phyloP scores from a whole-genome alignment of 2,113 vertebrate species.

The Nothobranchius kuhntae region DNA sequence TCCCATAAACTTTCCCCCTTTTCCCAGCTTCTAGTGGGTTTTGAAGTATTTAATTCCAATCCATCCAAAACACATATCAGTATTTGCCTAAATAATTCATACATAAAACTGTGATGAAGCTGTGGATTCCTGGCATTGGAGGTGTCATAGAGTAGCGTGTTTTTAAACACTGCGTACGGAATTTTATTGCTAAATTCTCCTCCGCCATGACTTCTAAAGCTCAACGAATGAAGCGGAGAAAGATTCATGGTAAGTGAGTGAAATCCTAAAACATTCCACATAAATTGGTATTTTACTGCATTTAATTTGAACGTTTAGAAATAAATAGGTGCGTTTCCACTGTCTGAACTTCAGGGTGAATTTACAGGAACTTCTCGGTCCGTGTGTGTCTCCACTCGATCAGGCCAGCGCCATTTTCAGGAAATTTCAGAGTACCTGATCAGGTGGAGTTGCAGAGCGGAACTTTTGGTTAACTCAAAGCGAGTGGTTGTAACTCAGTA shows the following conservation, averaged over 20 bases:
- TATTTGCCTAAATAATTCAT: constrained; percentile 50
- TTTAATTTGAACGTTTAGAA: no score
- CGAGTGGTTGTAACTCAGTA: no score
- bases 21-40: constrained; percentile 1
- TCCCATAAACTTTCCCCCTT: not conserved
- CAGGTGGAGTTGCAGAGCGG: no score
- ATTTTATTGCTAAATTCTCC: no score
- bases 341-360: no score
- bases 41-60: constrained; percentile 19
- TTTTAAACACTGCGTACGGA: constrained; percentile 10
- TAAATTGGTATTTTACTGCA: not conserved
- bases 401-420: no score
- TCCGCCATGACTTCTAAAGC: not conserved
- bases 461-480: no score
- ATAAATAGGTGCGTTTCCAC: no score
- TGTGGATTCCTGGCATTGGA: constrained; percentile 34
- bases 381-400: no score
- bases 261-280: not conserved
- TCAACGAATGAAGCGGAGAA: not conserved
- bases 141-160: constrained; percentile 26
- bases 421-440: no score
- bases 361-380: no score
- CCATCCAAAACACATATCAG: constrained; percentile 32
- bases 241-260: not conserved
- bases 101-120: constrained; percentile 41